These are phyloP conservation scores for Platerodrilus igneus DNA, from an alignment of 2,888 invertebrate genomes.

Conservation along the genomic window DNA sequence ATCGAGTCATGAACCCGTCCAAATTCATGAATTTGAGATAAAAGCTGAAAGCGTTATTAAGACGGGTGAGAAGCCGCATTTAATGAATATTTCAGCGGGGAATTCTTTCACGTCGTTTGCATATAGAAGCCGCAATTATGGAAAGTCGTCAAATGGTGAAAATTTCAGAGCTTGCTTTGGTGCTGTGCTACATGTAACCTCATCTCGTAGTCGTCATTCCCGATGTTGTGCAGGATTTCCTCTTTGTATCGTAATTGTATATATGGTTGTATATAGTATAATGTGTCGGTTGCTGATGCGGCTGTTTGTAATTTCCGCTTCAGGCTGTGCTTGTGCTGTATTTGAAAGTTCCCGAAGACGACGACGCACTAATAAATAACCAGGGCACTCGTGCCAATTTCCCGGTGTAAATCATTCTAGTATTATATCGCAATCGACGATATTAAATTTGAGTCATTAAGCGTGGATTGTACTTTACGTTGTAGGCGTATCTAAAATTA, in stretches of 20 bases:
- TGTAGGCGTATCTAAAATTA: slow-evolving; percentile 33
- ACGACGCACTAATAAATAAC: slow-evolving; percentile 37
- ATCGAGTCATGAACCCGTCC: slow-evolving; percentile 7
- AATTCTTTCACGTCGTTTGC: slow-evolving; percentile 27
- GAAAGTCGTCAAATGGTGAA: slow-evolving; percentile 13
- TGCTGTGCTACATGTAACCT: too few relatives aligned
- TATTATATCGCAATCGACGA: slow-evolving; percentile 34
- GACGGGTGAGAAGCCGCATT: slow-evolving; percentile 21
- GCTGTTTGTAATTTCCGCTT: slow-evolving; percentile 38
- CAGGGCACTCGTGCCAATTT: slow-evolving; percentile 36
- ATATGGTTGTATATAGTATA: slow-evolving; percentile 31
- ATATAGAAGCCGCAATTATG: slow-evolving; percentile 29
- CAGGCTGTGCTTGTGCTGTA: slow-evolving; percentile 23
- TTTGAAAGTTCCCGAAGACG: slow-evolving; percentile 31
- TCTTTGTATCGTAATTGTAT: slow-evolving; percentile 28
- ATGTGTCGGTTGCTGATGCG: slow-evolving; percentile 27
- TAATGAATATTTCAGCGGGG: slow-evolving; percentile 25
- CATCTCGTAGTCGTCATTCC: too few relatives aligned
- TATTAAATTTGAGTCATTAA: slow-evolving; percentile 37
- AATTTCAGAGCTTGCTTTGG: slow-evolving; percentile 5
- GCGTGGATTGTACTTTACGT: slow-evolving; percentile 27
- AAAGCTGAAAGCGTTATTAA: slow-evolving; percentile 20
- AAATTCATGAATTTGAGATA: slow-evolving; percentile 20
- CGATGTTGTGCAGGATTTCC: slow-evolving; percentile 30
- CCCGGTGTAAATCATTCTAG: slow-evolving; percentile 38